Evolutionary conservation across 1,140 invertebrate genomes (phyloP), one percentile per base, ranked within the genome.

Genomic region (Scaptomyza pallida): DNA sequence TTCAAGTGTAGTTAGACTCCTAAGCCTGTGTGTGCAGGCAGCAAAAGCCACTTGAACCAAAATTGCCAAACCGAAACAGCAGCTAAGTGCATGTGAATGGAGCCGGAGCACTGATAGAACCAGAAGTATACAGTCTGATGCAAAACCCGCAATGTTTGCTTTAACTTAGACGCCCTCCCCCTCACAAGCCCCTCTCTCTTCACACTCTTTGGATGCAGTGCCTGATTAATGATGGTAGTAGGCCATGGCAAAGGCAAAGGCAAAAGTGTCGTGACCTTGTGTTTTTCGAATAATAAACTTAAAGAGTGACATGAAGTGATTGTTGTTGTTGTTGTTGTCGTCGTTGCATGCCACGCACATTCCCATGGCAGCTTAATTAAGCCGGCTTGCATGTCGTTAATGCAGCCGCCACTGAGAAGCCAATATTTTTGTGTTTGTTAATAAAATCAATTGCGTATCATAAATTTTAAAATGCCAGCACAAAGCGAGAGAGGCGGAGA

Each of bases 361-460:
- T 37, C 40, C 6, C 6, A 5, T 35, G 10, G 67, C 44, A 35
- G 26, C 45, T 80, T 75, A 78, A 86, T 86, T 88, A 86, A 70
- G 78, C 33, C 47, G 68, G 33, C 12, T 26, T 35, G 17, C 30
- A 63, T 26, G 21, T 2, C 62, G 63, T 78, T 76, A 82, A 82
- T 82, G 79, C 78, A 82, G 65, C 77, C 73, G 21, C 35, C 43
- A 61, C n/a, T 54, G 61, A 50, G 61, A 41, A 55, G 64, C 60
- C 72, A 73, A 74, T 82, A 55, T 88, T 82, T 71, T 86, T 65
- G 68, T 71, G 68, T 51, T 65, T 57, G 61, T 81, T 82, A 86
- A 86, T 86, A 82, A 86, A 86, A 86, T 86, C 82, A 86, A 88
- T 86, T 86, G 71, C 70, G 51, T 70, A 44, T 70, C 74, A 88